Conservation (phyloP, 2,797 vertebrate genomes). For the Podarcis siculus region DNA sequence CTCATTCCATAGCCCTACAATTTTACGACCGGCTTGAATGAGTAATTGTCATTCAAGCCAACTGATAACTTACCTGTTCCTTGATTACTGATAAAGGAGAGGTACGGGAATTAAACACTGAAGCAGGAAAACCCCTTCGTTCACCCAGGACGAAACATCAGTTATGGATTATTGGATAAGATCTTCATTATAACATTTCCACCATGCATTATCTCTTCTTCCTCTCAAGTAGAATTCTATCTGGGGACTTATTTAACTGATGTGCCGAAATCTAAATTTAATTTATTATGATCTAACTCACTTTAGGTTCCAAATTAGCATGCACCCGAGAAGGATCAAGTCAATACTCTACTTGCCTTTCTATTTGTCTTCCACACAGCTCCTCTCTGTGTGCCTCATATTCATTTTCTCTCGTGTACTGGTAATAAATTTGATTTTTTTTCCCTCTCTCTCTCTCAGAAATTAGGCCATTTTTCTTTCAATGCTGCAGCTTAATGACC, state of each 20-base stretch:
- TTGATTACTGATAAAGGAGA: background rate
- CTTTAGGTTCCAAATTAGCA: slow-evolving; percentile 81
- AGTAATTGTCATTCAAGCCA: background rate
- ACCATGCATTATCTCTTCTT: slow-evolving; percentile 74
- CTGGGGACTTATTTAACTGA: slow-evolving; percentile 81
- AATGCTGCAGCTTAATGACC: slow-evolving; percentile 74
- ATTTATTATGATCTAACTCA: slow-evolving; percentile 84
- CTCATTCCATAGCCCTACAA: background rate
- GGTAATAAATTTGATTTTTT: slow-evolving; percentile 77
- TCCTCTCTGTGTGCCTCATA: slow-evolving; percentile 69
- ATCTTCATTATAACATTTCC: slow-evolving; percentile 77
- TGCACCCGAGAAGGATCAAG: slow-evolving; percentile 79
- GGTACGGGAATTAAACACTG: background rate
- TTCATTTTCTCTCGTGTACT: slow-evolving; percentile 75
- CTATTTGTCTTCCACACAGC: slow-evolving; percentile 78
- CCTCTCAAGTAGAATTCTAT: slow-evolving; percentile 72
- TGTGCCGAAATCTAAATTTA: slow-evolving; percentile 83
- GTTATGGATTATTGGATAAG: slow-evolving; percentile 76
- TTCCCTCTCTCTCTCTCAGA: slow-evolving; percentile 41
- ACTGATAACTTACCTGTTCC: background rate
- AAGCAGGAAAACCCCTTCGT: slow-evolving; percentile 44
- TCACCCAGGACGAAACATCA: slow-evolving; percentile 61
- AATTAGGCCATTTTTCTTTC: slow-evolving; percentile 79
- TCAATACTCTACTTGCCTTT: slow-evolving; percentile 80
- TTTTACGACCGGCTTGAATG: background rate